Evolutionary conservation across 2,888 invertebrate genomes (phyloP), one percentile per base, ranked within the genome.

Genomic region (Abscondita cerata): DNA sequence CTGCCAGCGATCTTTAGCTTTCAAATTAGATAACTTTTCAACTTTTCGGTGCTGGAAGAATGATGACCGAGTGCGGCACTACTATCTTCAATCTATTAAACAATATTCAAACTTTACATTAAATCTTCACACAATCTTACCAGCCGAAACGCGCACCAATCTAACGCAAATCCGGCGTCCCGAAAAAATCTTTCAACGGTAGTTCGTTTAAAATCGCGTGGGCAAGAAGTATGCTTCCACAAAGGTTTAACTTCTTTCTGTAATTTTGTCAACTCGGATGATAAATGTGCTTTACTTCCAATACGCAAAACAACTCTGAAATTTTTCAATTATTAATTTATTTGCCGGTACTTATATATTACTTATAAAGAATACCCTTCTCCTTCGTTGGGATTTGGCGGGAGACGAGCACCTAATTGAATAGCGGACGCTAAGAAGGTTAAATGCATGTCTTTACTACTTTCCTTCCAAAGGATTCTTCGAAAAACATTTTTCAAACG

Each of bases 61-160:
- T 77, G 79, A 52, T 77, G 79, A 51, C 76, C 76, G 70, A 75
- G 72, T 8, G 75, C 74, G 59, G 79, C 69, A 73, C 78, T 72
- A 70, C 80, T 76, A 64, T 77, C 78, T 64, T 79, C 78, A 15
- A 80, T 71, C 80, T 80, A 57, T 47, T 73, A 70, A 57, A 66
- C 60, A 48, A 48, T 8, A 52, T 52, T 34, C 9, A 51, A 44
- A 6, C 6, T 40, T 18, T 8, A 20, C 18, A 1, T n/a, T 52
- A 9, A 13, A 50, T 33, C 1, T 9, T 15, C 2, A 2, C 12
- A 52, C 2, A 9, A 25, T 73, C 84, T 81, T 75, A 93, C 91
- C 84, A 95, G 82, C 79, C 89, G 86, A 77, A 95, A 95, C 52
- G 89, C 89, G 74, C 95, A 96, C 95, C 95, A 96, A 77, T 96